phyloP scores from a whole-genome alignment of 1,140 invertebrate species.

The Sweltsa coloradensis region DNA sequence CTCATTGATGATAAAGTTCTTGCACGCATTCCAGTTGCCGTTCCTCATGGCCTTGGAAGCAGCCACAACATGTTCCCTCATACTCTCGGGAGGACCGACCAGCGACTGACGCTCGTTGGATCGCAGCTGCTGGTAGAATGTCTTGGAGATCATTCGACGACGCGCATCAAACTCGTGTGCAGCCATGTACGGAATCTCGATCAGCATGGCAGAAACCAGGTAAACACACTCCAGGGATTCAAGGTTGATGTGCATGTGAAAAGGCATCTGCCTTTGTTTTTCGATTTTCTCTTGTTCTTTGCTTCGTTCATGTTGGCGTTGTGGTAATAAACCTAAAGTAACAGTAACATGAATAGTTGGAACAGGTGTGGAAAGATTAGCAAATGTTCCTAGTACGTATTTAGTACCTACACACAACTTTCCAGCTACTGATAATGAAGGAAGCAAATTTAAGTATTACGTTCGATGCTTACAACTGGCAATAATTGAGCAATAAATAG shows the following conservation, averaged over 20 bases:
- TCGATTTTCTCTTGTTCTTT: conserved; percentile 98
- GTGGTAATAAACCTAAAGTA: too few relatives aligned
- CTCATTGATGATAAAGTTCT: conserved; percentile 94
- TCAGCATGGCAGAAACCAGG: conserved; percentile 95
- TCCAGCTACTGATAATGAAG: too few relatives aligned
- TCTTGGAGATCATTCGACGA: conserved; percentile 95
- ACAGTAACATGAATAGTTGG: too few relatives aligned
- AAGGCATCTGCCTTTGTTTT: conserved; percentile 95
- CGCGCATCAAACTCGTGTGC: conserved; percentile 96
- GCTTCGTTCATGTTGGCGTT: conserved; percentile 89
- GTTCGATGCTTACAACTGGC: too few relatives aligned
- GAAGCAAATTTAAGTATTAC: too few relatives aligned
- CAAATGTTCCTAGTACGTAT: too few relatives aligned
- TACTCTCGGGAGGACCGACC: conserved; percentile 96
- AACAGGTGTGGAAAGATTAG: too few relatives aligned
- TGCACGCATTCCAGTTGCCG: conserved; percentile 92
- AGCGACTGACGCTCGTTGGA: conserved; percentile 91
- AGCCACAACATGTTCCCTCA: conserved; percentile 98
- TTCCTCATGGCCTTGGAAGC: conserved; percentile 97
- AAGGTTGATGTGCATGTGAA: conserved; percentile 99
- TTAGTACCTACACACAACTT: too few relatives aligned
- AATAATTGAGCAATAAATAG: too few relatives aligned
- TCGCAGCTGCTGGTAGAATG: conserved; percentile 95
- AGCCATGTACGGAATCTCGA: conserved; percentile 99
- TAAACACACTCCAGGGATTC: conserved; percentile 98